Conservation (phyloP, 2,888 invertebrate genomes). For the Watsonalla binaria region DNA sequence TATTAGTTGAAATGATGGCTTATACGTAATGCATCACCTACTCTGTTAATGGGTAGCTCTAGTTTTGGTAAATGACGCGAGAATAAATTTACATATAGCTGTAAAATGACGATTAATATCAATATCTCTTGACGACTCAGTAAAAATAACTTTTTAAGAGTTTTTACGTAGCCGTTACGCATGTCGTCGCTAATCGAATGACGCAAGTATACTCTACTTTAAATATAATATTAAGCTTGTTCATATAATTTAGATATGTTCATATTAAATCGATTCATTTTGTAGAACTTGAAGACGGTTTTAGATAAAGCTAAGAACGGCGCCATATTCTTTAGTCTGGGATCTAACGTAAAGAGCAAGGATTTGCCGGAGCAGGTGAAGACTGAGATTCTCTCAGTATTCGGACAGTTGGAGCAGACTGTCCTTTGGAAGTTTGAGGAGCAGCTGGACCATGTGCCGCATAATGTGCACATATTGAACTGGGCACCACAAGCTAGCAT, state of each 20-base stretch:
- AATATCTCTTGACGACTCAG: neutral
- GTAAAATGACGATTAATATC: neutral
- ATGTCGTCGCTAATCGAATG: neutral
- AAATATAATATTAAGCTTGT: too few relatives aligned
- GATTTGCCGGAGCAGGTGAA: slow-evolving; percentile 40
- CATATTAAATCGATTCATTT: neutral
- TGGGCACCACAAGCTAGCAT: slow-evolving; percentile 52
- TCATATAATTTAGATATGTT: neutral
- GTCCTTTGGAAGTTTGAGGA: slow-evolving; percentile 58
- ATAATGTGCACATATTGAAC: slow-evolving; percentile 53
- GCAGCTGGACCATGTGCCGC: slow-evolving; percentile 34
- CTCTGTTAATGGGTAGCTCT: too few relatives aligned
- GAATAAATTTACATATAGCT: too few relatives aligned
- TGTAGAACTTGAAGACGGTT: slow-evolving; percentile 48
- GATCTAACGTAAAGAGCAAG: slow-evolving; percentile 43
- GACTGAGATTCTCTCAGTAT: slow-evolving; percentile 43
- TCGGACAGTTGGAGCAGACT: slow-evolving; percentile 55
- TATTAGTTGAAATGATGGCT: too few relatives aligned
- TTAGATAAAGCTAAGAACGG: slow-evolving; percentile 56
- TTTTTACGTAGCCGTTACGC: neutral
- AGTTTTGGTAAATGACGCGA: too few relatives aligned
- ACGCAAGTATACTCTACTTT: neutral
- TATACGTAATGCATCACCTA: too few relatives aligned
- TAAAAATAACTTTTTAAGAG: neutral
- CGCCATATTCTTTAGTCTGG: slow-evolving; percentile 64